These are phyloP conservation scores for Erethizon dorsatum DNA, from an alignment of 2,797 vertebrate species.

Conservation along the genomic window DNA sequence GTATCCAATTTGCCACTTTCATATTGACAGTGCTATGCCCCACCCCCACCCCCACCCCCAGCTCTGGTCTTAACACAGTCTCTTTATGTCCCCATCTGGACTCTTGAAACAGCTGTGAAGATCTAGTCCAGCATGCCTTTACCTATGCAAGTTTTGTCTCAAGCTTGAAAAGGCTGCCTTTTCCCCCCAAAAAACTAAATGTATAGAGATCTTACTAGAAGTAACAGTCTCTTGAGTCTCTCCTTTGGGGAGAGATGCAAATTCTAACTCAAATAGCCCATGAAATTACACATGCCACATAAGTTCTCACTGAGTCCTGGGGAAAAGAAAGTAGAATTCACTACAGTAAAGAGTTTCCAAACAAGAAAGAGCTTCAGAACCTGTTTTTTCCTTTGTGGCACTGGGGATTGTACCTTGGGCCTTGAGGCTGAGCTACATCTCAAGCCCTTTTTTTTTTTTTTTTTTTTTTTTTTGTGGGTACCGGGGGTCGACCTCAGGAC, in stretches of 20 bases:
- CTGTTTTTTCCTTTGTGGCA: neutral
- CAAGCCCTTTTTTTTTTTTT: neutral
- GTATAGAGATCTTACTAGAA: neutral
- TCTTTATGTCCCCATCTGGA: neutral
- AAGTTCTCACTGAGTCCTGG: neutral
- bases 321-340: constrained; percentile 43
- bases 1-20: neutral
- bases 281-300: neutral
- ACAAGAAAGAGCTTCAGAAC: neutral
- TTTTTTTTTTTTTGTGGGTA: no score
- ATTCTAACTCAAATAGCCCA: neutral
- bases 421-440: neutral
- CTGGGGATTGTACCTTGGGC: neutral
- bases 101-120: constrained; percentile 24
- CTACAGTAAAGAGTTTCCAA: neutral
- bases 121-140: neutral
- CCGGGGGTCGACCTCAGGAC: no score
- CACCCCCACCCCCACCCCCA: neutral
- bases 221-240: neutral
- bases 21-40: neutral
- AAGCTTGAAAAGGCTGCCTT: constrained; percentile 12
- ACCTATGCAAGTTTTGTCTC: constrained; percentile 3
- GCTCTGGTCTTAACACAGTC: neutral
- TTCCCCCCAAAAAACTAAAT: neutral
- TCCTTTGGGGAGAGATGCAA: constrained; percentile 24